Percentiles rank a stretch among this genome's conserved stretches.
phyloP scores from a whole-genome alignment of 2,797 vertebrate species.

The Chanos chanos region DNA sequence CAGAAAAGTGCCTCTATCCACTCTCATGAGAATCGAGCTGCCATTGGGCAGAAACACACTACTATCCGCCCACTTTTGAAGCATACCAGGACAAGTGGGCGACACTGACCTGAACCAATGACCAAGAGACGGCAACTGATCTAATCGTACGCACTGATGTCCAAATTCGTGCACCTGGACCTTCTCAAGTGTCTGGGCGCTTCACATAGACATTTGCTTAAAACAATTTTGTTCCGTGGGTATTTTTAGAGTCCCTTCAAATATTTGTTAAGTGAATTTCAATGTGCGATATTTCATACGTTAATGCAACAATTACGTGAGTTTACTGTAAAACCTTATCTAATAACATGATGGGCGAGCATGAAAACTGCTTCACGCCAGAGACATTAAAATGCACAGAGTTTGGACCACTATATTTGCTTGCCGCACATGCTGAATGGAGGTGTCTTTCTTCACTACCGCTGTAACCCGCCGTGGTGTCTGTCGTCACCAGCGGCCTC shows the following conservation, averaged over 20 bases:
- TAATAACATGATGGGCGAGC: too few species aligned
- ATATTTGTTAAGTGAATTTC: too few species aligned
- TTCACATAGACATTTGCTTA: too few species aligned
- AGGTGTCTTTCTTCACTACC: conserved; percentile 36
- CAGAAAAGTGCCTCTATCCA: conserved; percentile 65
- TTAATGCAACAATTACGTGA: too few species aligned
- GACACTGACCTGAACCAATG: conserved; percentile 70
- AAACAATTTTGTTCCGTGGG: too few species aligned
- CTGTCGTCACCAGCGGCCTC: conserved; percentile 66
- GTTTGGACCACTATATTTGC: conserved; percentile 14
- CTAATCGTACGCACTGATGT: too few species aligned
- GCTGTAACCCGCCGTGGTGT: conserved; percentile 36
- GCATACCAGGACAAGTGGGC: conserved; percentile 74
- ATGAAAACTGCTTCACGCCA: too few species aligned
- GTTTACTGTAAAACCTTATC: too few species aligned
- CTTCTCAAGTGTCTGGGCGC: too few species aligned
- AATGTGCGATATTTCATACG: too few species aligned
- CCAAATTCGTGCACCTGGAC: too few species aligned
- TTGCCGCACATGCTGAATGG: conserved; percentile 26
- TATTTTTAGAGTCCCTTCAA: too few species aligned
- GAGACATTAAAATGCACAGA: neutral
- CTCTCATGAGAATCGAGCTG: conserved; percentile 84
- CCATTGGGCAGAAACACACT: conserved; percentile 85
- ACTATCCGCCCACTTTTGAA: conserved; percentile 81
- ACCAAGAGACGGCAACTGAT: conserved; percentile 45